A percentile compares a stretch with the other conserved stretches of the same genome.
Conservation (phyloP, 2,888 invertebrate species). For the Dicycla oo region DNA sequence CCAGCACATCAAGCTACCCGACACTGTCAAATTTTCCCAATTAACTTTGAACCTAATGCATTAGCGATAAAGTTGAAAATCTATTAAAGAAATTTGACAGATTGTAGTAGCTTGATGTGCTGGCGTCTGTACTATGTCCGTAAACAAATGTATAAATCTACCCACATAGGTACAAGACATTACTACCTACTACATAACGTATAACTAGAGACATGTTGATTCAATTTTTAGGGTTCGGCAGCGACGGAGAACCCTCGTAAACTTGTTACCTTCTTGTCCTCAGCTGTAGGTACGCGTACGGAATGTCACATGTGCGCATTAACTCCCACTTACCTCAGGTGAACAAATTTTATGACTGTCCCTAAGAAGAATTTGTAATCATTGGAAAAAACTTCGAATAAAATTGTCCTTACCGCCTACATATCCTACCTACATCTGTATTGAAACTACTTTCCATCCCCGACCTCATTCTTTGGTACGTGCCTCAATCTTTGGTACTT, state of each 20-base stretch:
- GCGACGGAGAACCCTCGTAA: conserved; percentile 34
- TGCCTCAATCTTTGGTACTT: background rate
- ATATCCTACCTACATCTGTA: background rate
- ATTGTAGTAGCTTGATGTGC: too few species aligned
- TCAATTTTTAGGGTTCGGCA: conserved; percentile 32
- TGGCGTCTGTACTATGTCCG: too few species aligned
- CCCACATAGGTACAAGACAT: background rate
- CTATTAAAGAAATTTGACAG: too few species aligned
- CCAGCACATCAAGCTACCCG: too few species aligned
- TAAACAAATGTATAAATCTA: conserved; percentile 19
- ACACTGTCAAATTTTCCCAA: too few species aligned
- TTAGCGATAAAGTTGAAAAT: too few species aligned
- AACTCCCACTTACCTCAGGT: conserved; percentile 30
- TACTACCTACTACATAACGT: background rate
- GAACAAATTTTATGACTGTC: conserved; percentile 14
- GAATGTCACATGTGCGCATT: conserved; percentile 26
- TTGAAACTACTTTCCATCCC: background rate
- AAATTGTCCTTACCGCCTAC: background rate
- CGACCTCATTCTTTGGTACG: too few species aligned
- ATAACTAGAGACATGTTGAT: conserved; percentile 30
- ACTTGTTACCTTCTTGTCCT: conserved; percentile 29
- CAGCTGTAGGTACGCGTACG: conserved; percentile 16
- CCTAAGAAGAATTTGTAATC: background rate
- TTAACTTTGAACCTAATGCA: too few species aligned
- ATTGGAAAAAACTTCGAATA: background rate